Conservation (phyloP, 35 echinoderm and acorn worm genomes). For the Eucidaris tribuloides region DNA sequence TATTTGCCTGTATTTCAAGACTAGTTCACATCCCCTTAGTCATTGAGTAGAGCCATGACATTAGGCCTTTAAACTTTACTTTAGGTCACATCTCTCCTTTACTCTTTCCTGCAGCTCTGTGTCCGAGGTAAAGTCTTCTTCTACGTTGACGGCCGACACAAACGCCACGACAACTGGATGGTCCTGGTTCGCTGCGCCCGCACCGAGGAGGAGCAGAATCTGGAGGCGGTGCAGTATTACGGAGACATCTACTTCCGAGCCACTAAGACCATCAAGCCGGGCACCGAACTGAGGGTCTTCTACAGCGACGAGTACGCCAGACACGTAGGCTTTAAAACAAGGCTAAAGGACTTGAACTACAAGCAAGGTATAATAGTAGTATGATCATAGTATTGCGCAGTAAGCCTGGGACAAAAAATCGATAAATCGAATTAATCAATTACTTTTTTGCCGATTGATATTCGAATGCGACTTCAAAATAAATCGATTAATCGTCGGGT, state of each 20-base stretch:
- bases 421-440: no score
- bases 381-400: no score
- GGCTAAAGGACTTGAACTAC: conserved; percentile 1
- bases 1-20: no score
- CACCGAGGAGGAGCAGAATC: background rate
- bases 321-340: background rate
- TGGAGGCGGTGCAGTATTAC: background rate
- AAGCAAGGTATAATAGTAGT: background rate
- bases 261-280: conserved; percentile 13
- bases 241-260: conserved; percentile 19
- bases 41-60: no score
- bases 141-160: background rate
- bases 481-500: no score
- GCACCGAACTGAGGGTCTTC: conserved; percentile 5
- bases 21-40: no score
- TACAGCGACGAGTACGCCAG: background rate
- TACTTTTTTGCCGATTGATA: no score
- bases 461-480: no score
- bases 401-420: no score
- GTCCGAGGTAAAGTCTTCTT: background rate
- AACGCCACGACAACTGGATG: background rate
- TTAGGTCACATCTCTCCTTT: no score
- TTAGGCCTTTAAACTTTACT: no score
- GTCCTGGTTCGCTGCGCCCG: background rate
- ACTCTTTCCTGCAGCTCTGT: background rate